Evolutionary conservation across 1,140 invertebrate genomes (phyloP), one percentile per base, ranked within the genome.

Genomic region (Nebria ingens): DNA sequence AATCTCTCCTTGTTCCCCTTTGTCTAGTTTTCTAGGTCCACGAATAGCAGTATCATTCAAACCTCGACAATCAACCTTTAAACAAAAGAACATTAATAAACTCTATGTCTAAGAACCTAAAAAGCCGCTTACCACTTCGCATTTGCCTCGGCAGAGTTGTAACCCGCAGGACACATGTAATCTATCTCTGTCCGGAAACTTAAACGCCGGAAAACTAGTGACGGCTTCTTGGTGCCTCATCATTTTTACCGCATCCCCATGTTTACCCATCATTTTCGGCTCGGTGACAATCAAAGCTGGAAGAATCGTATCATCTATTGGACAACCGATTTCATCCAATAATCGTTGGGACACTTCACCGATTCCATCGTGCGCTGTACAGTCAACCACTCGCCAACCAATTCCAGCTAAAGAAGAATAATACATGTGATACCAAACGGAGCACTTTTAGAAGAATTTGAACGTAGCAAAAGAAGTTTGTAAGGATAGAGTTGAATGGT

Each of bases 171-270:
- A 77, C 12, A 89, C 72, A 68, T 88, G 86, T 11, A 89, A 68
- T 53, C 81, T 79, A 52, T 84, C 82, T 58, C 84, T 72, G 62
- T 87, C 85, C 13, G 86, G 85, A 71, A 89, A 89, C 64, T 87
- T 87, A 62, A 89, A 89, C 3, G 85, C 86, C 11, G 82, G 77
- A 71, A 89, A 89, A 22, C 78, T 80, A 0, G 84, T 78, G 54
- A 71, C 53, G 12, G 78, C 78, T 56, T 79, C 76, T 63, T 79
- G 77, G 55, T 78, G 78, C 2, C 72, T 72, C 76, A 79, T 79
- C 11, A 78, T 71, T 9, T 59, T 56, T 13, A 66, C 65, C 0
- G 63, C 1, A 19, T 25, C 21, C 13, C 23, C 73, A 70, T 58
- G 71, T 73, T 21, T 71, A 69, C 53, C 69, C 64, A 40, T 67